Evolutionary conservation across 2,797 vertebrate species (phyloP).

Genomic region (Peromyscus attwateri): DNA sequence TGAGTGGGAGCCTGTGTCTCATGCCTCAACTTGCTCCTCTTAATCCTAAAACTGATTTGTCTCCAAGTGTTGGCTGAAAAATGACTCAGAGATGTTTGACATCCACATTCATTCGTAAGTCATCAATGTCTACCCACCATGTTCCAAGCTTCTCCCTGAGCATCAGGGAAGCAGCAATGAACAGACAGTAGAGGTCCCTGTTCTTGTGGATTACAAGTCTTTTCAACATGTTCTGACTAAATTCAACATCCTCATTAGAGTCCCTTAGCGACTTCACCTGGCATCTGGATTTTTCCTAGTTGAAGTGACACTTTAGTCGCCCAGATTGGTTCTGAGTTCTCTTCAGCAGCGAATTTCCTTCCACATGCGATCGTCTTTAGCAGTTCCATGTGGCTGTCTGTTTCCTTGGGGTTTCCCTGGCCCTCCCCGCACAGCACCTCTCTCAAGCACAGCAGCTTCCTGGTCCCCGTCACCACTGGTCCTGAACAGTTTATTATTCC

Average conservation of each 20-base stretch:
- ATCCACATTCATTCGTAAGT: background rate
- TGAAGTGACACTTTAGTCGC: background rate
- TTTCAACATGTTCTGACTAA: background rate
- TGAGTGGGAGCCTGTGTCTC: background rate
- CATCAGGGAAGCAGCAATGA: background rate
- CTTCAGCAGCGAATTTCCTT: background rate
- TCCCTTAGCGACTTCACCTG: background rate
- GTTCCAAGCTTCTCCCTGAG: background rate
- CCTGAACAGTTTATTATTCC: background rate
- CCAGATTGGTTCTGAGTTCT: background rate
- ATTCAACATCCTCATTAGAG: background rate
- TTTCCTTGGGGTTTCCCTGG: background rate
- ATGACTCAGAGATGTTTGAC: background rate
- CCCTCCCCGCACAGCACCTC: background rate
- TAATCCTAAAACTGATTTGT: background rate
- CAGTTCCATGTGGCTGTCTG: background rate
- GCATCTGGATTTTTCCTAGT: background rate
- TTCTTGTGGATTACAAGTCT: background rate
- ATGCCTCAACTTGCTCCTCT: background rate
- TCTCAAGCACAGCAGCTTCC: background rate
- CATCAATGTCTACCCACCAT: background rate
- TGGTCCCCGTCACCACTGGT: background rate
- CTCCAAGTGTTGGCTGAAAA: background rate
- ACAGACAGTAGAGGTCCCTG: background rate
- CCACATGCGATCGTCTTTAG: background rate